phyloP scores from a whole-genome alignment of 2,888 invertebrate species.

The Steinernema scapterisci region DNA sequence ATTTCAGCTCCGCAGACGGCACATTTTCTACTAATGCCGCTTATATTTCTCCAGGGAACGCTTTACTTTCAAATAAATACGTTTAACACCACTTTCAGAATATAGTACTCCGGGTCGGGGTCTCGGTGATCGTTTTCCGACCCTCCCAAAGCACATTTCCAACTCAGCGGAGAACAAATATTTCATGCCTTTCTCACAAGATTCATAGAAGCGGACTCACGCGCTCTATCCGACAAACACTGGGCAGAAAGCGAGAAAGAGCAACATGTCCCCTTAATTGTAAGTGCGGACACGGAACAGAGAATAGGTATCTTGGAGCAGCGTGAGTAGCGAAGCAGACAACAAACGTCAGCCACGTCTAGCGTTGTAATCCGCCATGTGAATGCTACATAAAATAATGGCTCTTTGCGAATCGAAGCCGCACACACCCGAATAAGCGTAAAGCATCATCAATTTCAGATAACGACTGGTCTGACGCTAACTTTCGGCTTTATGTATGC shows the following conservation, averaged over 20 bases:
- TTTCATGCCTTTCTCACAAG: too few relatives aligned
- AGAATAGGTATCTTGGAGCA: not conserved
- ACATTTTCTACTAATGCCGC: not conserved
- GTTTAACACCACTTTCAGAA: not conserved
- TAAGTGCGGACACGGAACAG: too few relatives aligned
- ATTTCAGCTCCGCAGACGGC: not conserved
- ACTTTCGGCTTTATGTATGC: not conserved
- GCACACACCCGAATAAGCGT: not conserved
- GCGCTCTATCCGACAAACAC: too few relatives aligned
- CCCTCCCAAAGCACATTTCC: too few relatives aligned
- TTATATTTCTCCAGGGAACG: not conserved
- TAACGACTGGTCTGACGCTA: not conserved
- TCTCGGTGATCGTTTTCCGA: too few relatives aligned
- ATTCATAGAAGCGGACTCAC: too few relatives aligned
- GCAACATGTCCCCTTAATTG: too few relatives aligned
- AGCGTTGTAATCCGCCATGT: not conserved
- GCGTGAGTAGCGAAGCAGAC: not conserved
- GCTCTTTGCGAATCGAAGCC: not conserved
- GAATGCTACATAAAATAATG: slow-evolving; percentile 26
- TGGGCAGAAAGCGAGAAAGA: too few relatives aligned
- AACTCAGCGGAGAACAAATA: too few relatives aligned
- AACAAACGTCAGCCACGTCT: not conserved
- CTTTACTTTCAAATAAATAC: not conserved
- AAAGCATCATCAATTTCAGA: slow-evolving; percentile 19
- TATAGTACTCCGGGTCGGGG: too few relatives aligned